Evolutionary conservation across 2,113 vertebrate genomes (phyloP).

Genomic region (Alligator mississippiensis): DNA sequence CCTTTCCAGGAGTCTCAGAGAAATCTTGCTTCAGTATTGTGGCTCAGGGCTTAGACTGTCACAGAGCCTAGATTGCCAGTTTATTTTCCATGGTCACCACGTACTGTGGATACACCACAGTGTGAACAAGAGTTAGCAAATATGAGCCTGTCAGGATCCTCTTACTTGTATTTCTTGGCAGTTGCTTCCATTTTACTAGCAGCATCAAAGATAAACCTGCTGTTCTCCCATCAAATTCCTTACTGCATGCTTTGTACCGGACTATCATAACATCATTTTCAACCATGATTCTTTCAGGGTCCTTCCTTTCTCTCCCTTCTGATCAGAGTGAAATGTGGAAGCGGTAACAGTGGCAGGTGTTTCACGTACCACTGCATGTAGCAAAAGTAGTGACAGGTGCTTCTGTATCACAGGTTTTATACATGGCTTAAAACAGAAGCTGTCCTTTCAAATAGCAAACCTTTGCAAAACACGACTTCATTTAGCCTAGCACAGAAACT

Average conservation of each 20-base stretch:
- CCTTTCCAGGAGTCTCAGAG: neutral
- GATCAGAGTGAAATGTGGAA: neutral
- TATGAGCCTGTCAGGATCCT: neutral
- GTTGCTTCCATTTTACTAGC: neutral
- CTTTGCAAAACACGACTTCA: neutral
- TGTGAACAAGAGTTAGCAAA: neutral
- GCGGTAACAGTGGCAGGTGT: neutral
- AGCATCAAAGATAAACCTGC: neutral
- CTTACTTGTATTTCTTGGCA: neutral
- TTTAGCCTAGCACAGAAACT: neutral
- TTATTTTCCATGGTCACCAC: neutral
- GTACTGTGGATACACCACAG: neutral
- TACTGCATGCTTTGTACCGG: neutral
- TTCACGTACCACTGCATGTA: neutral
- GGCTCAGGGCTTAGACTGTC: neutral
- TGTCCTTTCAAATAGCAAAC: neutral
- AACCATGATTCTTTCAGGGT: neutral
- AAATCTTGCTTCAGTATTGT: neutral
- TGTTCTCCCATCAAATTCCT: fast-evolving
- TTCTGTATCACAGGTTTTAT: neutral
- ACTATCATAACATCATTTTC: neutral
- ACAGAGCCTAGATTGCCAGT: neutral
- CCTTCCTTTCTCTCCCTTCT: neutral
- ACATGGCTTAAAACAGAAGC: neutral
- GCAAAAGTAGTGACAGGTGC: neutral